Conservation (phyloP, 2,113 vertebrate species). For the Camelus dromedarius region DNA sequence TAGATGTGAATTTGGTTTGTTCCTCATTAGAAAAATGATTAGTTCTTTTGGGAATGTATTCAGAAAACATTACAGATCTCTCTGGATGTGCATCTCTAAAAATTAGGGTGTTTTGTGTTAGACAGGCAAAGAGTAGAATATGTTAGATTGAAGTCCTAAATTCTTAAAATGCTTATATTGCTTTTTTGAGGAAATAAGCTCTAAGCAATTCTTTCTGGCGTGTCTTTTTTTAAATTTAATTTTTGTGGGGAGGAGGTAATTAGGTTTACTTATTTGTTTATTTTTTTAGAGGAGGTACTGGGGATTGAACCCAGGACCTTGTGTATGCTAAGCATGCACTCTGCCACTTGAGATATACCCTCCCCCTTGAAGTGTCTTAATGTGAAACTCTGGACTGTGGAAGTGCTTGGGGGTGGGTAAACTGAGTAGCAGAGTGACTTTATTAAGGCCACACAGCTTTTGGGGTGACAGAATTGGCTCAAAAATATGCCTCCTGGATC, state of each 20-base stretch:
- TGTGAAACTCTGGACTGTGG: not conserved
- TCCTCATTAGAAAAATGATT: not conserved
- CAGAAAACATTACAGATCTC: not conserved
- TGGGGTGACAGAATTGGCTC: not conserved
- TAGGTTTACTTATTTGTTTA: too few relatives aligned
- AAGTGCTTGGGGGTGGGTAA: not conserved
- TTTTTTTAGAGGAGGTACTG: too few relatives aligned
- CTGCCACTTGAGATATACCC: too few relatives aligned
- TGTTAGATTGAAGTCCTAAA: not conserved
- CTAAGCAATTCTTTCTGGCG: not conserved
- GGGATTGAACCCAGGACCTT: too few relatives aligned
- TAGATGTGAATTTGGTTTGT: not conserved
- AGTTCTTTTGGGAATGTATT: not conserved
- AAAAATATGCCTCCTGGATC: not conserved
- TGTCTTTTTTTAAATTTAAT: not conserved
- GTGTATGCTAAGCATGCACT: too few relatives aligned
- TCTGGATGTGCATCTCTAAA: not conserved
- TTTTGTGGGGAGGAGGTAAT: too few relatives aligned
- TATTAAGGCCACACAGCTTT: not conserved
- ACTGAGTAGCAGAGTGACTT: not conserved
- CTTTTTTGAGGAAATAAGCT: not conserved
- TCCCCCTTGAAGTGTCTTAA: not conserved
- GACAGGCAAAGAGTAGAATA: not conserved
- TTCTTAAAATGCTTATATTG: not conserved
- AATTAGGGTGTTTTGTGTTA: not conserved